A percentile compares a stretch with the other conserved stretches of the same genome.
These are phyloP conservation scores for Drosophila biarmipes DNA, from an alignment of 1,140 invertebrate species.

Conservation along the genomic window DNA sequence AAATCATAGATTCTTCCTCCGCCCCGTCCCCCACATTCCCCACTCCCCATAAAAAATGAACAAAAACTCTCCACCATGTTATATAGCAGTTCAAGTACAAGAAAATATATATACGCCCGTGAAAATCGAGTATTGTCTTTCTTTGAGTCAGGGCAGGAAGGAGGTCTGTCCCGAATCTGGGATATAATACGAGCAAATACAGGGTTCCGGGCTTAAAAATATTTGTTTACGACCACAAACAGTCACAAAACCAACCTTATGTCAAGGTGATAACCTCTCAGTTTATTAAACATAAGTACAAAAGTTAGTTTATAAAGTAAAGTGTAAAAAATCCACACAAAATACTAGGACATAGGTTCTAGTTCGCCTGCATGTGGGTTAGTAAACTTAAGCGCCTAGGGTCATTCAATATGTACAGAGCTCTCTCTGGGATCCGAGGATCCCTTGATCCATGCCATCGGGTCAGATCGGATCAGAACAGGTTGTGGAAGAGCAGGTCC, in stretches of 20 bases:
- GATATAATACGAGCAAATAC: background rate
- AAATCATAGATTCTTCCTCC: slow-evolving; percentile 68
- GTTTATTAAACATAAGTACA: slow-evolving; percentile 29
- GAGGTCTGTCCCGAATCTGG: background rate
- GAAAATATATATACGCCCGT: slow-evolving; percentile 6
- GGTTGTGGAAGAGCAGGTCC: slow-evolving; percentile 77
- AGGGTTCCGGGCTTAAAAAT: no score
- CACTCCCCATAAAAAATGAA: background rate
- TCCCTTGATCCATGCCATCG: background rate
- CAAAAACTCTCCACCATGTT: slow-evolving; percentile 40
- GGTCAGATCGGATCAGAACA: slow-evolving; percentile 53
- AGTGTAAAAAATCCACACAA: slow-evolving; percentile 2
- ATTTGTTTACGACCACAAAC: no score
- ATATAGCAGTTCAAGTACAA: slow-evolving; percentile 42
- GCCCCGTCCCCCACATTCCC: slow-evolving; percentile 6
- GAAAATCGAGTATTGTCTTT: slow-evolving; percentile 1
- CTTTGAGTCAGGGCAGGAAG: background rate
- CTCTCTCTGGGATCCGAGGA: background rate
- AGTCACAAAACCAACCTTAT: background rate
- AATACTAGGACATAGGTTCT: background rate
- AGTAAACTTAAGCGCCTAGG: slow-evolving; percentile 9
- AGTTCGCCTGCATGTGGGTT: slow-evolving; percentile 10
- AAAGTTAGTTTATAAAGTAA: slow-evolving; percentile 1
- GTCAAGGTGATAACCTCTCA: background rate
- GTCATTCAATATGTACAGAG: slow-evolving; percentile 34